Percentiles rank a stretch among this genome's conserved stretches.
Conservation (phyloP, 1,140 invertebrate genomes). For the Spodoptera litura region DNA sequence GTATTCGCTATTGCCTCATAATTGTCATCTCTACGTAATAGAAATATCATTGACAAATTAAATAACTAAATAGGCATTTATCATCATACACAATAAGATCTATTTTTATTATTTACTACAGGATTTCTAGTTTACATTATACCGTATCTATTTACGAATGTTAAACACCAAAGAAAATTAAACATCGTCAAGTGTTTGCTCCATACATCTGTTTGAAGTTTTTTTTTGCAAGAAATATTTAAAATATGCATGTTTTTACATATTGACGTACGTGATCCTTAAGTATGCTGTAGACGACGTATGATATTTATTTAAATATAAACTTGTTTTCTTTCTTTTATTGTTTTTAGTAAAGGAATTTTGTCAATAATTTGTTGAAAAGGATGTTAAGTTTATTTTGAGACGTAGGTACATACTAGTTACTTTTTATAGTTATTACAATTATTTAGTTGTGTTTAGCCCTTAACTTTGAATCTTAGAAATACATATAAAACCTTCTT, state of each 20-base stretch:
- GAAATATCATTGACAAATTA: background rate
- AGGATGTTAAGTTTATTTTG: no score
- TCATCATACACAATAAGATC: background rate
- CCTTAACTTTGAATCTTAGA: no score
- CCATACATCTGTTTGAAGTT: background rate
- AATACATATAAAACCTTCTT: no score
- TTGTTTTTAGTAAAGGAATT: no score
- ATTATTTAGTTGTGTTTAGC: no score
- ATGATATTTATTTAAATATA: background rate
- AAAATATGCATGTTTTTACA: slow-evolving; percentile 29
- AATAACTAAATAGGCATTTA: background rate
- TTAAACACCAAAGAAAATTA: slow-evolving; percentile 8
- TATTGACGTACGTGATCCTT: slow-evolving; percentile 23
- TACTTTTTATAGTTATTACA: no score
- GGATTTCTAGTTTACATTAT: background rate
- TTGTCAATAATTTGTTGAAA: no score
- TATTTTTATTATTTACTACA: background rate
- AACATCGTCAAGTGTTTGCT: slow-evolving; percentile 7
- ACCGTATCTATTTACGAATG: background rate
- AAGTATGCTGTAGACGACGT: slow-evolving; percentile 7
- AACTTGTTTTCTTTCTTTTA: background rate
- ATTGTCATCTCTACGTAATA: no score
- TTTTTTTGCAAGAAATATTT: slow-evolving; percentile 33
- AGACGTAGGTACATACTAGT: no score
- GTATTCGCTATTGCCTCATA: no score